Conservation (phyloP, 2,888 invertebrate genomes). For the Dysmachus trigonus region DNA sequence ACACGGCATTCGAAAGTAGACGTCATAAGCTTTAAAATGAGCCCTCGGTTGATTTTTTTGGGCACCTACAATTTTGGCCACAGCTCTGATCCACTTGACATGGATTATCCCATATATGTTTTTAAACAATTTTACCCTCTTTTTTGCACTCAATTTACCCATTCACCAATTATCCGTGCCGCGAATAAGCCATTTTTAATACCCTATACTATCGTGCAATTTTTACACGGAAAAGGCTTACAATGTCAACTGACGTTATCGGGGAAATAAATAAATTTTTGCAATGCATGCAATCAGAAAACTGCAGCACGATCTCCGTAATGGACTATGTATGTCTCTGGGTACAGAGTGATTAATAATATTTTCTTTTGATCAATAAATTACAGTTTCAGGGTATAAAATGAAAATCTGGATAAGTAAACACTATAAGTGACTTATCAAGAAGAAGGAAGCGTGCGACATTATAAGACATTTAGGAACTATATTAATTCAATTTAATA, state of each 20-base stretch:
- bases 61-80: too few relatives aligned
- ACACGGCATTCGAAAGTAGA: too few relatives aligned
- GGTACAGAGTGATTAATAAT: background rate
- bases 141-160: background rate
- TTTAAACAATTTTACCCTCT: background rate
- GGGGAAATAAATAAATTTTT: background rate
- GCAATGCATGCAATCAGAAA: background rate
- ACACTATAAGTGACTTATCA: background rate
- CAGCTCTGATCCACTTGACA: too few relatives aligned
- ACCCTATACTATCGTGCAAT: background rate
- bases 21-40: too few relatives aligned
- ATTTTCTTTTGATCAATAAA: background rate
- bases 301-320: background rate
- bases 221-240: background rate
- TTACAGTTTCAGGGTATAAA: background rate
- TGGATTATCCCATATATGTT: too few relatives aligned
- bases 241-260: background rate
- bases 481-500: background rate
- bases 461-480: background rate
- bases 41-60: too few relatives aligned
- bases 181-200: background rate
- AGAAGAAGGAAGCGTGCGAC: background rate
- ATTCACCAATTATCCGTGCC: background rate
- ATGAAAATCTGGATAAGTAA: background rate
- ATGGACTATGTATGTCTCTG: background rate